phyloP scores from a whole-genome alignment of 2,113 vertebrate genomes.

The Onychostruthus taczanowskii region DNA sequence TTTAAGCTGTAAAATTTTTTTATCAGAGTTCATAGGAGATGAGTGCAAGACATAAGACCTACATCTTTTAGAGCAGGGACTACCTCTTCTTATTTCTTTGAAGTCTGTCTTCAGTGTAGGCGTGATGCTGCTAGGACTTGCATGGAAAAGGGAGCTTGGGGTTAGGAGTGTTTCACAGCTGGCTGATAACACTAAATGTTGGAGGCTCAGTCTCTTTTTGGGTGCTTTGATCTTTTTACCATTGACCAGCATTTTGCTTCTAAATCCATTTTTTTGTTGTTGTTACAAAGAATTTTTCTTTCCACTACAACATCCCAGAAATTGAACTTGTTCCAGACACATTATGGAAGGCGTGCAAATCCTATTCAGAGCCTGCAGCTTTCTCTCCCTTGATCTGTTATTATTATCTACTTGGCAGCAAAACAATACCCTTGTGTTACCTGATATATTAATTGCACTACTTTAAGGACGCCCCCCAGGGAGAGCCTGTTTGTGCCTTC shows the following conservation, averaged over 20 bases:
- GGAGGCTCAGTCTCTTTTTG: background rate
- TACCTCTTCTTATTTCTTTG: background rate
- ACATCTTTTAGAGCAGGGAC: background rate
- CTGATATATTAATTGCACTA: constrained; percentile 9
- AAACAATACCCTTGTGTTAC: constrained; percentile 38
- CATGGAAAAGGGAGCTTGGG: background rate
- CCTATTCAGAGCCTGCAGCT: constrained; percentile 6
- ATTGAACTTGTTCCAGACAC: background rate
- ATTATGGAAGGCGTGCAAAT: background rate
- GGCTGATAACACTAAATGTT: background rate
- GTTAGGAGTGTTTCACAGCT: background rate
- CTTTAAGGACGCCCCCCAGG: background rate
- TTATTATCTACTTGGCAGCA: constrained; percentile 52
- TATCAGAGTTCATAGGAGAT: background rate
- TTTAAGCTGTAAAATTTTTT: background rate
- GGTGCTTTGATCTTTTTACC: background rate
- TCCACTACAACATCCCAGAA: background rate
- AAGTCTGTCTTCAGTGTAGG: background rate
- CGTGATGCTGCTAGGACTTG: background rate
- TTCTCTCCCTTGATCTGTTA: constrained; percentile 37
- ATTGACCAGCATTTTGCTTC: background rate
- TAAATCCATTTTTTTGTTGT: background rate
- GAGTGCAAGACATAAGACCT: background rate
- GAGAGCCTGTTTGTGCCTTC: constrained; percentile 11
- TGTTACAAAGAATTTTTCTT: background rate